phyloP scores from a whole-genome alignment of 1,140 invertebrate genomes.

The Berghia stephanieae region DNA sequence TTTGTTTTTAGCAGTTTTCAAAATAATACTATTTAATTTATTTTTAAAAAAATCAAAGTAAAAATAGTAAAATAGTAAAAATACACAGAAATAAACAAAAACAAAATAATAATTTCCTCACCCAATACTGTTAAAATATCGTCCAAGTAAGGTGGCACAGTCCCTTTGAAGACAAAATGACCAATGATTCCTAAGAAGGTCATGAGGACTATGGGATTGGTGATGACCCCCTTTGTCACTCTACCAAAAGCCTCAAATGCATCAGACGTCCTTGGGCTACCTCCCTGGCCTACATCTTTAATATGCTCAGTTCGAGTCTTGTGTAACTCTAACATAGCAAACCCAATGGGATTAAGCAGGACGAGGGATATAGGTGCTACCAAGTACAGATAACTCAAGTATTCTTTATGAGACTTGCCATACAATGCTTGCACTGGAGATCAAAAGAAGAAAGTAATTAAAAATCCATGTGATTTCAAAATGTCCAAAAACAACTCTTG shows the following conservation, averaged over 20 bases:
- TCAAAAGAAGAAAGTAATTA: not conserved
- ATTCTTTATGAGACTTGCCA: conserved; percentile 82
- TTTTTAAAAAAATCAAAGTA: no score
- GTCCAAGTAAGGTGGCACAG: conserved; percentile 79
- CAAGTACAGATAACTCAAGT: conserved; percentile 89
- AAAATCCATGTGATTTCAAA: not conserved
- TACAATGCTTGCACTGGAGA: conserved; percentile 70
- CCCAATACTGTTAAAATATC: conserved; percentile 77
- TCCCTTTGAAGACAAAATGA: conserved; percentile 83
- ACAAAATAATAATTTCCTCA: conserved; percentile 35
- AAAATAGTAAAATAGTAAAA: no score
- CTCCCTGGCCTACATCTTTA: not conserved
- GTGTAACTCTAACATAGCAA: conserved; percentile 88
- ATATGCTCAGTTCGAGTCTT: conserved; percentile 69
- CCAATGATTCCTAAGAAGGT: conserved; percentile 88
- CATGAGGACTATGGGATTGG: conserved; percentile 93
- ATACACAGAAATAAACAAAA: no score
- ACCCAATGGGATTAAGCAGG: conserved; percentile 91
- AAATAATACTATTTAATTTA: no score
- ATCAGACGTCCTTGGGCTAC: conserved; percentile 23
- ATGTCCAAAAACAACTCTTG: not conserved
- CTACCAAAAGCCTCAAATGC: no score
- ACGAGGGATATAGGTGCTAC: conserved; percentile 92
- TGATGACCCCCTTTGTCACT: conserved; percentile 77
- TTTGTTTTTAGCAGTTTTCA: no score